Base-by-base conservation (phyloP, 2,113 vertebrate genomes). In the Acinonyx jubatus region DNA sequence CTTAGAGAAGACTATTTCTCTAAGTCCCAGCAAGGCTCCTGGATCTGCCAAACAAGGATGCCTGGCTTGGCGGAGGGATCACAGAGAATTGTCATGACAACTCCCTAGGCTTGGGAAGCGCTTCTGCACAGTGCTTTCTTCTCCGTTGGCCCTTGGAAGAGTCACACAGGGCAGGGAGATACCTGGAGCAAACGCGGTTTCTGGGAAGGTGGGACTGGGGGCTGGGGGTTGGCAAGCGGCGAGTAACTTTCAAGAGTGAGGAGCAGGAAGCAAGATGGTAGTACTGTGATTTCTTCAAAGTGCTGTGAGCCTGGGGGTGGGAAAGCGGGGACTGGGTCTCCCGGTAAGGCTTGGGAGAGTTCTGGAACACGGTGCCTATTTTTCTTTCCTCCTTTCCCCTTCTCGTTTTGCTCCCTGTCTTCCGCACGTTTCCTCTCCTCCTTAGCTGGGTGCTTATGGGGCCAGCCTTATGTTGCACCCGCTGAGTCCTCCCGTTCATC, bases 361-460 rank as follows among this genome's bases (percentile, higher is more conserved):
- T 98, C 96, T 97, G 96, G 95, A 97, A 97, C 96, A 94, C 88
- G 73, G 36, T 73, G 84, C 33, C 96, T 94, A 45, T 96, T 97
- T 98, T 98, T 97, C 98, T 96, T 84, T 90, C 95, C 76, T 84
- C 80, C 9, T 66, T 50, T 18, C 10, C 7, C 63, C 7, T 19
- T 84, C 80, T 61, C 89, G 88, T 97, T 93, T n/a, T 96, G 98
- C 96, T 81, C 92, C 83, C 97, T 97, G 11, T 63, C 97, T 98
- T 97, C 94, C 0, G 4, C 3, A 16, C 16, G 1, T 38, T 65
- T 89, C 89, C 95, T 98, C 82, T 98, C 36, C 94, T 97, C 96
- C 98, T 98, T 98, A 98, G 98, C 98, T 97, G 95, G 97, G 96
- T 96, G 97, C 97, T 98, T 93, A 96, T 87, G 96, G 97, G 98